Conservation (phyloP, 1,140 invertebrate genomes). For the Danaus plexippus region DNA sequence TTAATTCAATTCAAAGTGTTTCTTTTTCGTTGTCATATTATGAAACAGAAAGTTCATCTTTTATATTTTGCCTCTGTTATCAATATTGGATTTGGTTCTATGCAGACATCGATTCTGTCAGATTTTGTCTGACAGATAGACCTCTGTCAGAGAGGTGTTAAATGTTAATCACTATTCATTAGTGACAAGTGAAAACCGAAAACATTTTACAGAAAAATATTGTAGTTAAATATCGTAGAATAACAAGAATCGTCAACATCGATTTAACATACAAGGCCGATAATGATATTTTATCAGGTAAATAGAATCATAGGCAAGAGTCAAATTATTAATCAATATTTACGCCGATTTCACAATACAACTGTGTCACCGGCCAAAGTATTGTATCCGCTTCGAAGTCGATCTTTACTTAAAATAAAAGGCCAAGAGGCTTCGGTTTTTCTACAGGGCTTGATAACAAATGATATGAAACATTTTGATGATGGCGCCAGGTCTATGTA, state of each 20-base stretch:
- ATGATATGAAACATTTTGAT: slow-evolving; percentile 85
- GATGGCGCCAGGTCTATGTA: slow-evolving; percentile 79
- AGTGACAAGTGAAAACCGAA: too few relatives aligned
- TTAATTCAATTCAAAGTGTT: too few relatives aligned
- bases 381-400: slow-evolving; percentile 47
- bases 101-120: too few relatives aligned
- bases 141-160: too few relatives aligned
- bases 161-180: too few relatives aligned
- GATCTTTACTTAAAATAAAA: slow-evolving; percentile 42
- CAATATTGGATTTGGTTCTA: too few relatives aligned
- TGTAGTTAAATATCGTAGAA: too few relatives aligned
- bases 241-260: too few relatives aligned
- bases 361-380: slow-evolving; percentile 14
- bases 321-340: slow-evolving; percentile 26
- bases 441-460: slow-evolving; percentile 90
- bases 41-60: too few relatives aligned
- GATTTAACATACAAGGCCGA: slow-evolving; percentile 5
- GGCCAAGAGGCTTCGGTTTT: slow-evolving; percentile 78
- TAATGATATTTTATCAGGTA: slow-evolving; percentile 47
- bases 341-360: slow-evolving; percentile 31
- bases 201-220: too few relatives aligned
- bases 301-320: slow-evolving; percentile 35
- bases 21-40: too few relatives aligned
- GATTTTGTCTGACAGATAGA: neutral
- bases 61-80: too few relatives aligned